phyloP scores from a whole-genome alignment of 1,140 invertebrate species.

The Lasaia peninsularis region DNA sequence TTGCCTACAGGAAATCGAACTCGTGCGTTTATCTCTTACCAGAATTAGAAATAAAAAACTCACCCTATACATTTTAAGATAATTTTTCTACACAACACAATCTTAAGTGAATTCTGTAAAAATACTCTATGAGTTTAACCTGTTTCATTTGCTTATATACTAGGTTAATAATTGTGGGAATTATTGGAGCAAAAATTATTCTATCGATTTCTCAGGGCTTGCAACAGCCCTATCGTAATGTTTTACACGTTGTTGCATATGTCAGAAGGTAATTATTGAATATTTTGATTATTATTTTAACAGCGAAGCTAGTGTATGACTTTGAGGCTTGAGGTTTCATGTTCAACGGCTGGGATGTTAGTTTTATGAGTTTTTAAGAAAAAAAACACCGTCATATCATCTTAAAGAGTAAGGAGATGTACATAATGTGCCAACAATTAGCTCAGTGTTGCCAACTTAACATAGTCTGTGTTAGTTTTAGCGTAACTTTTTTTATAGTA shows the following conservation, averaged over 20 bases:
- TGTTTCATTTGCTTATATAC: conserved; percentile 61
- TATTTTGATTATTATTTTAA: conserved; percentile 5
- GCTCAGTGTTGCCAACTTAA: too few relatives aligned
- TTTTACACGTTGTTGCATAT: conserved; percentile 19
- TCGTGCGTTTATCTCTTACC: too few relatives aligned
- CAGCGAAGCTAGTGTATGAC: background rate
- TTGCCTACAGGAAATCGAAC: too few relatives aligned
- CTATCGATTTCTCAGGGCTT: conserved; percentile 63
- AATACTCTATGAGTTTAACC: conserved; percentile 20
- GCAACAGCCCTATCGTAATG: conserved; percentile 44
- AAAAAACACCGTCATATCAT: too few relatives aligned
- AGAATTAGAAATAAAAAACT: conserved; percentile 16
- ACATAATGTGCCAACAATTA: too few relatives aligned
- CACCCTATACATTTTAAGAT: conserved; percentile 29
- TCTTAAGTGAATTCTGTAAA: conserved; percentile 25
- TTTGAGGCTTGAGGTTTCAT: too few relatives aligned
- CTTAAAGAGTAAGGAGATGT: too few relatives aligned
- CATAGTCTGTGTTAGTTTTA: too few relatives aligned
- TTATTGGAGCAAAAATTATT: conserved; percentile 67
- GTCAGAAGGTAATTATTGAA: conserved; percentile 10
- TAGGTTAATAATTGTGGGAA: conserved; percentile 65
- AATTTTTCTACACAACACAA: conserved; percentile 12
- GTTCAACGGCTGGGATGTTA: too few relatives aligned
- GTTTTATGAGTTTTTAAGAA: too few relatives aligned
- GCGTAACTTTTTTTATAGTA: too few relatives aligned